A percentile compares a stretch with the other conserved stretches of the same genome.
These are phyloP conservation scores for Hylaeus volcanicus DNA, from an alignment of 1,140 invertebrate genomes.

Conservation along the genomic window DNA sequence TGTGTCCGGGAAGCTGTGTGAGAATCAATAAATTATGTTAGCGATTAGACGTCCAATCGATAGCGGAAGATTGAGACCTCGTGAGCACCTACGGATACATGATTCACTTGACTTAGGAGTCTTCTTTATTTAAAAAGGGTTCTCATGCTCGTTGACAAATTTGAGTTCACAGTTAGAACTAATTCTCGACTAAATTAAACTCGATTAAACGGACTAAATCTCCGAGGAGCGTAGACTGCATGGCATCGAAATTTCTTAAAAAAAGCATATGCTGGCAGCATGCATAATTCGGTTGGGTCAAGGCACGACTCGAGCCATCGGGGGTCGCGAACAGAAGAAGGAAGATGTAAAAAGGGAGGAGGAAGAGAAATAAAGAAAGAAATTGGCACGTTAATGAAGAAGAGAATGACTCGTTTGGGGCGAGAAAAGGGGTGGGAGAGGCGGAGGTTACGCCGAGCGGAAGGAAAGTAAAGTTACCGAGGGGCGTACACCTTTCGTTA, in stretches of 20 bases:
- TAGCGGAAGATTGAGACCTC: no score
- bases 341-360: neutral
- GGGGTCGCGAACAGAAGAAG: neutral
- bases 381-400: slow-evolving; percentile 47
- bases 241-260: neutral
- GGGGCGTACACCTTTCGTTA: slow-evolving; percentile 29
- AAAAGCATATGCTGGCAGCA: neutral
- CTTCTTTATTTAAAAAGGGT: no score
- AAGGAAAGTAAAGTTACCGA: slow-evolving; percentile 45
- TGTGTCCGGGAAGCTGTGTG: no score
- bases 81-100: no score
- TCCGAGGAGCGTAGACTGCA: no score
- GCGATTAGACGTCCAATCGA: no score
- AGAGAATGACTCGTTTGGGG: slow-evolving; percentile 39
- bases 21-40: no score
- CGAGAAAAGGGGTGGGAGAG: neutral
- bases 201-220: no score
- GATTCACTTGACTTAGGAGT: no score
- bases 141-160: no score
- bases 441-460: slow-evolving; percentile 30
- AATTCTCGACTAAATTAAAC: no score
- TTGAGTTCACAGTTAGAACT: no score
- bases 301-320: neutral
- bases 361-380: slow-evolving; percentile 4
- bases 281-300: slow-evolving; percentile 9